Percentiles rank a stretch among this genome's conserved stretches.
Evolutionary conservation across 2,113 vertebrate species (phyloP).

Genomic region (Callionymus lyra): DNA sequence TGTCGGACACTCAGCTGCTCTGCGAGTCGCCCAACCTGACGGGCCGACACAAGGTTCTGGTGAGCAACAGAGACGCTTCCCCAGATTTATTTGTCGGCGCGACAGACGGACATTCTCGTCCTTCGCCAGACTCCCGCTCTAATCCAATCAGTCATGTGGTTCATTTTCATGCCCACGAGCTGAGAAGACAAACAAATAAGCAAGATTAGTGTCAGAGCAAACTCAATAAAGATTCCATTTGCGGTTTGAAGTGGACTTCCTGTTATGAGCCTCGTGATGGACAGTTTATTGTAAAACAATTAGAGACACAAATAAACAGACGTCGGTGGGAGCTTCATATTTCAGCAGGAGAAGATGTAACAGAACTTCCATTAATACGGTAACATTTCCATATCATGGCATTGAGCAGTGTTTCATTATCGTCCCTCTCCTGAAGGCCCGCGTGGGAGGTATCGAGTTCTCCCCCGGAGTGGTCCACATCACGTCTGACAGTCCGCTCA

Average conservation of each 20-base stretch:
- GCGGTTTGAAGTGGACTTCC: slow-evolving; percentile 31
- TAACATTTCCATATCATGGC: no score
- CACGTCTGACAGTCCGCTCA: slow-evolving; percentile 92
- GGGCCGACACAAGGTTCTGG: slow-evolving; percentile 92
- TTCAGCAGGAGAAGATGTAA: slow-evolving; percentile 1
- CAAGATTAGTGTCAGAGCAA: slow-evolving; percentile 47
- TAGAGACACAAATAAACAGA: slow-evolving; percentile 24
- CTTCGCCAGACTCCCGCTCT: not conserved
- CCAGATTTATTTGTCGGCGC: no score
- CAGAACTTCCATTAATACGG: not conserved
- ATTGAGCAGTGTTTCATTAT: not conserved
- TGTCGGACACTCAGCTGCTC: slow-evolving; percentile 92
- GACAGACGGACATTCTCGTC: slow-evolving; percentile 25
- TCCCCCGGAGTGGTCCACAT: slow-evolving; percentile 95
- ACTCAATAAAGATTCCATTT: slow-evolving; percentile 58
- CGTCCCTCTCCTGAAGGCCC: slow-evolving; percentile 65
- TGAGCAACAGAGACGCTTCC: slow-evolving; percentile 55
- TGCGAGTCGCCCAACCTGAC: slow-evolving; percentile 94
- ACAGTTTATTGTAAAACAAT: slow-evolving; percentile 38
- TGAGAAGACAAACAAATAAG: no score
- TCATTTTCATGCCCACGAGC: slow-evolving; percentile 46
- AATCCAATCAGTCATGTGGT: slow-evolving; percentile 30
- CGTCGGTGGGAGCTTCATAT: slow-evolving; percentile 18
- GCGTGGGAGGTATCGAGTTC: slow-evolving; percentile 91
- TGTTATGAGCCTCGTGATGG: slow-evolving; percentile 34